A percentile compares a stretch with the other conserved stretches of the same genome.
phyloP scores from a whole-genome alignment of 1,140 invertebrate species.

The Drosophila equinoxialis region DNA sequence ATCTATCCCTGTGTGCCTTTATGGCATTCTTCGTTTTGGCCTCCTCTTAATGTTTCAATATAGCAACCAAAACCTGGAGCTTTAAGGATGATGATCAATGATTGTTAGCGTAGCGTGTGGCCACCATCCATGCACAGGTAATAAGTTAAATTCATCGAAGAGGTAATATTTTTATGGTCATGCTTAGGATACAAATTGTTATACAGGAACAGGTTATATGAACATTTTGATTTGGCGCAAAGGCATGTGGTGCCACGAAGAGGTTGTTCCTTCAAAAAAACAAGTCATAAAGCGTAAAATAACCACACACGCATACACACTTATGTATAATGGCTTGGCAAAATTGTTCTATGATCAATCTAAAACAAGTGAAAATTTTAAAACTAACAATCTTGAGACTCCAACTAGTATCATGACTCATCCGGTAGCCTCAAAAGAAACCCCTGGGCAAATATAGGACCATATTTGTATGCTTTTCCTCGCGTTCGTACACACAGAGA shows the following conservation, averaged over 20 bases:
- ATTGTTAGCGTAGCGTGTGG: conserved; percentile 76
- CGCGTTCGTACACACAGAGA: conserved; percentile 29
- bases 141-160: conserved; percentile 53
- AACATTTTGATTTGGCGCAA: neutral
- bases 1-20: conserved; percentile 32
- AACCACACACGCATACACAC: neutral
- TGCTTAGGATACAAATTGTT: conserved; percentile 63
- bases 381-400: conserved; percentile 8
- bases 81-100: conserved; percentile 71
- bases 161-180: conserved; percentile 47
- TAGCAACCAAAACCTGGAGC: conserved; percentile 42
- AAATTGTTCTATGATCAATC: neutral
- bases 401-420: conserved; percentile 46
- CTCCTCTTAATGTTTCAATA: conserved; percentile 74
- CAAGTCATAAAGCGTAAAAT: neutral
- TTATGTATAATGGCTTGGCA: neutral
- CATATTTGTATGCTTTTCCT: conserved; percentile 47
- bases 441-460: conserved; percentile 50
- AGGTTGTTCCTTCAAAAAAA: neutral
- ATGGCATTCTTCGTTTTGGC: conserved; percentile 33
- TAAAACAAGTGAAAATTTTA: conserved; percentile 23
- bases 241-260: neutral
- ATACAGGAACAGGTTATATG: conserved; percentile 14
- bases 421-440: conserved; percentile 49
- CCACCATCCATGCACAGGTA: conserved; percentile 43